Conservation (phyloP, 1,140 invertebrate genomes). For the Ectropis grisescens region DNA sequence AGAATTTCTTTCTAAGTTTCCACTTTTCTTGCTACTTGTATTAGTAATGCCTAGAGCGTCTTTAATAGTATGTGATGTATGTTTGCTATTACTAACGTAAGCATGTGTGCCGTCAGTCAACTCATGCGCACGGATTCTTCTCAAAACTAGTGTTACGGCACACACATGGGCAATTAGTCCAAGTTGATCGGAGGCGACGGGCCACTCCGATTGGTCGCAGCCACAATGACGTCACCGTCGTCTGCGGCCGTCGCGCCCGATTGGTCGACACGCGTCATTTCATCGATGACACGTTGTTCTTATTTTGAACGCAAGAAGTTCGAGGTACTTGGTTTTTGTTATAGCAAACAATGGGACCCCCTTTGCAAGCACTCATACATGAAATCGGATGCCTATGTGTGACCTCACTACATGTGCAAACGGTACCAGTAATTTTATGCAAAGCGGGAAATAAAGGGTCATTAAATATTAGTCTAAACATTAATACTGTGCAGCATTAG, state of each 20-base stretch:
- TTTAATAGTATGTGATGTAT: no score
- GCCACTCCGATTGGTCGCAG: constrained; percentile 44
- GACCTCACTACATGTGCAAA: no score
- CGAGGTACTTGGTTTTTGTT: constrained; percentile 23
- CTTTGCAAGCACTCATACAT: not conserved
- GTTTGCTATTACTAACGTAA: no score
- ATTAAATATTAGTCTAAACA: no score
- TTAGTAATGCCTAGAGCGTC: no score
- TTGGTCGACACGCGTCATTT: constrained; percentile 68
- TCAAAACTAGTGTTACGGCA: constrained; percentile 57
- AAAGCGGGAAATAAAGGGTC: no score
- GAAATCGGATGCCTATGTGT: not conserved
- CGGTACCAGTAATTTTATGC: no score
- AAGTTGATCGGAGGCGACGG: constrained; percentile 65
- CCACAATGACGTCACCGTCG: constrained; percentile 54
- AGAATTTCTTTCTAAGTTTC: no score
- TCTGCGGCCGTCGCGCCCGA: constrained; percentile 61
- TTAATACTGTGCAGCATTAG: no score
- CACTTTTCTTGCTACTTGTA: no score
- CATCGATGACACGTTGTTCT: constrained; percentile 67
- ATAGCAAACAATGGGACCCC: not conserved
- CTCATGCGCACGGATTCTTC: constrained; percentile 51
- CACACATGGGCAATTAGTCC: constrained; percentile 68
- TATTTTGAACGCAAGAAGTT: constrained; percentile 60
- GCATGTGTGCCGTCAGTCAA: constrained; percentile 17